Evolutionary conservation across 2,113 vertebrate species (phyloP).

Genomic region (Anoura caudifer): DNA sequence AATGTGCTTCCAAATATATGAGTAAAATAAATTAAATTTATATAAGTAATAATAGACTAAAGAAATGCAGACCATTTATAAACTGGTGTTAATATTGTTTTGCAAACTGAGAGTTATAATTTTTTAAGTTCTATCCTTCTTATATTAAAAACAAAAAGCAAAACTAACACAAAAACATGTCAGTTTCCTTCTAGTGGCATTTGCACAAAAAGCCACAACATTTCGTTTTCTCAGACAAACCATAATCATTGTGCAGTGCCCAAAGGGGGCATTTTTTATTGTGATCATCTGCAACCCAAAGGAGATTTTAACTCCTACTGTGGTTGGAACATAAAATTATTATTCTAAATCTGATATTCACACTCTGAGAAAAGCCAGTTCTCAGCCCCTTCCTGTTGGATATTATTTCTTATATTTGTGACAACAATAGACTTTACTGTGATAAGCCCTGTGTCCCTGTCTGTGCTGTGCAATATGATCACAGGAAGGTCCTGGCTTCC

Average conservation of each 20-base stretch:
- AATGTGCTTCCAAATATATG: background rate
- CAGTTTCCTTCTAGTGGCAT: background rate
- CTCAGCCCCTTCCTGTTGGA: background rate
- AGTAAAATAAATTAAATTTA: background rate
- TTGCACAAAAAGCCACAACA: background rate
- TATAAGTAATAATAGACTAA: no score
- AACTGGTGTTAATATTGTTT: background rate
- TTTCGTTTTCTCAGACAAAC: background rate
- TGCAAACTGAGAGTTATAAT: background rate
- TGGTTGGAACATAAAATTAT: background rate
- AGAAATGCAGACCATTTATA: background rate
- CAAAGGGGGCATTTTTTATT: background rate
- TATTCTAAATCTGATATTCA: background rate
- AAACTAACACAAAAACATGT: background rate
- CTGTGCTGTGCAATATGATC: background rate
- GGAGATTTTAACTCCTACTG: background rate
- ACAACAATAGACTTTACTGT: background rate
- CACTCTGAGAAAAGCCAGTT: background rate
- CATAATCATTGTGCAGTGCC: background rate
- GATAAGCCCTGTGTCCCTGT: background rate
- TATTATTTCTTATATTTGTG: background rate
- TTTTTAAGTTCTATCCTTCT: background rate
- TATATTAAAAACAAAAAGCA: background rate
- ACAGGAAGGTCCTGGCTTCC: no score
- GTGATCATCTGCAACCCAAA: background rate